Evolutionary conservation across 2,888 invertebrate species (phyloP).

Genomic region (Rugalucina vietnamica): DNA sequence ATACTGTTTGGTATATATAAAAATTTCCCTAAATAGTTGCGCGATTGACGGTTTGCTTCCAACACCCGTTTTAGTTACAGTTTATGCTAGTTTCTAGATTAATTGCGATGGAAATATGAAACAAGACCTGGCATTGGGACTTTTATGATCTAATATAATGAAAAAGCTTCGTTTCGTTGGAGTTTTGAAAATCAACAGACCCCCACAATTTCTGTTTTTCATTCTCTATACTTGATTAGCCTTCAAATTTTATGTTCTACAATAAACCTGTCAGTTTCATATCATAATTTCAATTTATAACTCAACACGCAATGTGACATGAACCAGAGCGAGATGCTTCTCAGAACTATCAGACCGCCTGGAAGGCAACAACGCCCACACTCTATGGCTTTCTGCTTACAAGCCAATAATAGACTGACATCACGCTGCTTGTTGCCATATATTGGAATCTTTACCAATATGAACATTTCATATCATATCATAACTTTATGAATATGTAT

Average conservation of each 20-base stretch:
- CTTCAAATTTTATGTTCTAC: conserved; percentile 4
- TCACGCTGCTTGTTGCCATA: background rate
- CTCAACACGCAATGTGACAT: conserved; percentile 9
- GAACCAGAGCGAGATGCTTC: background rate
- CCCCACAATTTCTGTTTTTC: background rate
- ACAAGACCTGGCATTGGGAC: background rate
- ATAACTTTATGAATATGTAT: conserved; percentile 36
- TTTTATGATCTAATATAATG: background rate
- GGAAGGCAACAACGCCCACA: background rate
- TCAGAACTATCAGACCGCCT: background rate
- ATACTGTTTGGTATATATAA: too few species aligned
- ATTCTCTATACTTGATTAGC: background rate
- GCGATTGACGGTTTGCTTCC: too few species aligned
- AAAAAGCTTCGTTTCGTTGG: background rate
- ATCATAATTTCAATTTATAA: conserved; percentile 11
- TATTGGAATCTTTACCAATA: background rate
- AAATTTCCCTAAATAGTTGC: too few species aligned
- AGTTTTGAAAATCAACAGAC: background rate
- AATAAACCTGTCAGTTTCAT: conserved; percentile 16
- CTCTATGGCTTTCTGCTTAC: background rate
- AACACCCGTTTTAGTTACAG: too few species aligned
- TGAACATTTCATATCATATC: conserved; percentile 24
- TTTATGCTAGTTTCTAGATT: too few species aligned
- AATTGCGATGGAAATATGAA: background rate
- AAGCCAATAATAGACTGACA: background rate